A percentile compares a stretch with the other conserved stretches of the same genome.
phyloP scores from a whole-genome alignment of 2,797 vertebrate species.

The Ara ararauna region DNA sequence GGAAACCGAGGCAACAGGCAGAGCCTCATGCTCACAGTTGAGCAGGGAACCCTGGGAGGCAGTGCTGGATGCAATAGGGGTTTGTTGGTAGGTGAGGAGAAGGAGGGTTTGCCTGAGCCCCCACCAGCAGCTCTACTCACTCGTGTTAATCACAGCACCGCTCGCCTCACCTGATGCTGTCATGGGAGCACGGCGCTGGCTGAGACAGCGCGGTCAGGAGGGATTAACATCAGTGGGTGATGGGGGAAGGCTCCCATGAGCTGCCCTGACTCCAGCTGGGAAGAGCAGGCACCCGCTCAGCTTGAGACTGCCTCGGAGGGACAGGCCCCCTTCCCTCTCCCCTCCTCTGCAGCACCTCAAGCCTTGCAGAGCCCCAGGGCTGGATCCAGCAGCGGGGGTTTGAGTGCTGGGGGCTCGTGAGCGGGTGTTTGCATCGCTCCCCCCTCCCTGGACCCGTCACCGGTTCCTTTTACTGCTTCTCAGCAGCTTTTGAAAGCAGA shows the following conservation, averaged over 20 bases:
- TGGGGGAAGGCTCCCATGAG: neutral
- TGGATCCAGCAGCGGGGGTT: neutral
- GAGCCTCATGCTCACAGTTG: accelerated
- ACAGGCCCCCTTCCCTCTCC: neutral
- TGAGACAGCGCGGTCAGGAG: constrained; percentile 28
- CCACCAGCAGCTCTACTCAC: neutral
- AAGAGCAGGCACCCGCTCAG: neutral
- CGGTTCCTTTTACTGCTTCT: neutral
- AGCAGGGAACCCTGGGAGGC: neutral
- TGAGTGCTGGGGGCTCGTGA: neutral
- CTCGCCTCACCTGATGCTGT: neutral
- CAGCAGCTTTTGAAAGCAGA: constrained; percentile 32
- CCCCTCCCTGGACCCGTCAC: neutral
- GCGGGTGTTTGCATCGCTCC: accelerated
- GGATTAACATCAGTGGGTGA: constrained; percentile 12
- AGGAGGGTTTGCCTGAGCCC: neutral
- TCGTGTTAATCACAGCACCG: neutral
- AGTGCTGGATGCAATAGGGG: accelerated
- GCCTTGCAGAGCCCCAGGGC: neutral
- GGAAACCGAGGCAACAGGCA: neutral
- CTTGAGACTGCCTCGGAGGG: constrained; percentile 14
- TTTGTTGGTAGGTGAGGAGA: neutral
- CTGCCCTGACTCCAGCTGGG: neutral
- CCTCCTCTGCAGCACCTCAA: accelerated
- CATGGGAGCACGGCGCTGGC: neutral